Evolutionary conservation across 1,140 invertebrate genomes (phyloP), one percentile per base, ranked within the genome.

Genomic region (Halyomorpha halys): DNA sequence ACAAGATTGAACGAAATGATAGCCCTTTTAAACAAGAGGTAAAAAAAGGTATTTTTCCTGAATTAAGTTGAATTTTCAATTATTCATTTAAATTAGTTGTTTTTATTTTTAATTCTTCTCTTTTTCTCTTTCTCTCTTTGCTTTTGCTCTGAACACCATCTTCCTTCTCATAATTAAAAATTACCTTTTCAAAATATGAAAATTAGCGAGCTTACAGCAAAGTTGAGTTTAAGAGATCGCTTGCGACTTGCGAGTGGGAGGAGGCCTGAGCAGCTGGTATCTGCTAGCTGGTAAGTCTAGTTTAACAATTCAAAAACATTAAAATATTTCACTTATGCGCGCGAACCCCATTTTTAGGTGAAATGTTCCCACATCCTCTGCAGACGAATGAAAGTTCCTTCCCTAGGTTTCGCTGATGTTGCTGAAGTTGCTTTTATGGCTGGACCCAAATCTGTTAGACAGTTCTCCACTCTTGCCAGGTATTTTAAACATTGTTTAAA

Each of bases 341-440:
- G 34, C 34, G 34, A 39, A 39, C 34, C 53, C 18, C 19, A 44
- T 62, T 68, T 67, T 45, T 61, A 76, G 75, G 74, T 77, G 4
- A 79, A 78, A 62, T 86, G 85, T 71, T 79, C 86, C 8, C 83
- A 86, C 72, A 84, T 86, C 68, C 73, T 89, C 4, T 85, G 85
- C 71, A 76, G 81, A 44, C 75, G 85, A 66, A 80, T 80, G 59
- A 79, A 86, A 72, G 76, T 80, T 66, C 82, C 84, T 30, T 76
- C 84, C 0, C 72, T 90, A 68, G 82, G 79, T 71, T 91, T 90
- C 72, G 79, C 87, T 3, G 83, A 87, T 71, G 87, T 90, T 14
- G 83, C 85, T 8, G 85, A 86, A 73, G 78, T 80, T 65, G 82
- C 86, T 27, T 88, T 90, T 71, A 76, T 80, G 61, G 82, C 84